Conservation (phyloP, 2,797 vertebrate species). For the Pelobates cultripes region DNA sequence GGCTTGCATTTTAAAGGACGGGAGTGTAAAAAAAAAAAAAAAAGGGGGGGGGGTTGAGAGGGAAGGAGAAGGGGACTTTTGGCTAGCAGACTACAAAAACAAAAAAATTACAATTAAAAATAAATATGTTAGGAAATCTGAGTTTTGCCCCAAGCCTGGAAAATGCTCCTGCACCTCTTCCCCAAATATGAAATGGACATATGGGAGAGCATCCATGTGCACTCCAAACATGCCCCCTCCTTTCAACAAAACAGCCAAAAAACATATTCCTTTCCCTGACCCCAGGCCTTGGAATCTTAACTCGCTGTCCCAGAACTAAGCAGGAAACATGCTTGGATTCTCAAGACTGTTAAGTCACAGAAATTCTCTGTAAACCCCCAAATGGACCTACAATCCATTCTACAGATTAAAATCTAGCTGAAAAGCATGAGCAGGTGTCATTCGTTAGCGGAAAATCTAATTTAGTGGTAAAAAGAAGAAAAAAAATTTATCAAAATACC, state of each 20-base stretch:
- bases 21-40: background rate
- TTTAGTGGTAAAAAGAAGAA: background rate
- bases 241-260: conserved; percentile 25
- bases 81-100: too few species aligned
- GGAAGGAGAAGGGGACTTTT: background rate
- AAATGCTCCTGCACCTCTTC: conserved; percentile 13
- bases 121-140: too few species aligned
- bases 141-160: conserved; percentile 32
- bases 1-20: conserved; percentile 19
- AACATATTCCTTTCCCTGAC: conserved; percentile 40
- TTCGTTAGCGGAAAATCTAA: conserved; percentile 24
- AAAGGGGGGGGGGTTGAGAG: conserved; percentile 3
- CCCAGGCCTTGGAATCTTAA: conserved; percentile 18
- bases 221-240: conserved; percentile 26
- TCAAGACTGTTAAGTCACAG: conserved; percentile 23
- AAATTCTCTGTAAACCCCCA: background rate
- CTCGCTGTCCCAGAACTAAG: conserved; percentile 4
- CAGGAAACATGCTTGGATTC: conserved; percentile 44
- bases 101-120: too few species aligned
- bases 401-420: background rate
- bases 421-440: conserved; percentile 22
- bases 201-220: conserved; percentile 23
- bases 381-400: background rate
- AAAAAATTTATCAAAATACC: background rate
- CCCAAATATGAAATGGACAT: conserved; percentile 9